These are phyloP conservation scores for Tympanuchus pallidicinctus DNA, from an alignment of 2,113 vertebrate species.

Conservation along the genomic window DNA sequence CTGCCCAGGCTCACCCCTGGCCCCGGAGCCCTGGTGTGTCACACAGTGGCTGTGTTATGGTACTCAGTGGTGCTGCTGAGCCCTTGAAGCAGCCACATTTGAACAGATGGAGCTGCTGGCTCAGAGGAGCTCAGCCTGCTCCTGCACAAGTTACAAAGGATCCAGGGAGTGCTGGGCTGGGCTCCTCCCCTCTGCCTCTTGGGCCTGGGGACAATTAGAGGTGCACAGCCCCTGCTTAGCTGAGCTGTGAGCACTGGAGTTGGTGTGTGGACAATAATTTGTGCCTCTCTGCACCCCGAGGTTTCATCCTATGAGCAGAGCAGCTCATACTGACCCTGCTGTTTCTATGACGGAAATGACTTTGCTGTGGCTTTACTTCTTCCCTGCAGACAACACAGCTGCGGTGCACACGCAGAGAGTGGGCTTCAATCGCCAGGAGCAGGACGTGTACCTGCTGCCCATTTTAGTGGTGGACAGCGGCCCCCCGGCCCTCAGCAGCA, in stretches of 20 bases:
- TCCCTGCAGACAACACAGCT: slow-evolving; percentile 89
- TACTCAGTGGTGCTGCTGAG: not conserved
- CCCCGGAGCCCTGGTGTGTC: not conserved
- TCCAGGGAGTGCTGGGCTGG: not conserved
- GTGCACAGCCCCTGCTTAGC: not conserved
- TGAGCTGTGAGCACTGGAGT: not conserved
- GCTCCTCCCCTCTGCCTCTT: not conserved
- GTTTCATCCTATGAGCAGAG: not conserved
- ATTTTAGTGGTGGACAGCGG: slow-evolving; percentile 95
- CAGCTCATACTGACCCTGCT: not conserved
- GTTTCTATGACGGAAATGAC: not conserved
- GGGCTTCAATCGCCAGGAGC: slow-evolving; percentile 95
- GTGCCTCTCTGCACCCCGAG: not conserved
- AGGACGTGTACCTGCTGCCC: slow-evolving; percentile 93
- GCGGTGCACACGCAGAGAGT: slow-evolving; percentile 89
- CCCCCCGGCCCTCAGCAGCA: slow-evolving; percentile 93
- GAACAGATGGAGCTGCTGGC: not conserved
- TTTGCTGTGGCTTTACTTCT: not conserved
- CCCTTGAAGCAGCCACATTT: not conserved
- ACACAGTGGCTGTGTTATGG: not conserved
- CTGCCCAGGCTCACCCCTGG: not conserved
- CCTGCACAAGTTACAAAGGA: not conserved
- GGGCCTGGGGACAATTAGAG: not conserved
- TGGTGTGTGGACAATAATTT: rapidly evolving
- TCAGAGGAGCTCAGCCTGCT: not conserved